Conservation (phyloP, 2,797 vertebrate species). For the Girardinus metallicus region DNA sequence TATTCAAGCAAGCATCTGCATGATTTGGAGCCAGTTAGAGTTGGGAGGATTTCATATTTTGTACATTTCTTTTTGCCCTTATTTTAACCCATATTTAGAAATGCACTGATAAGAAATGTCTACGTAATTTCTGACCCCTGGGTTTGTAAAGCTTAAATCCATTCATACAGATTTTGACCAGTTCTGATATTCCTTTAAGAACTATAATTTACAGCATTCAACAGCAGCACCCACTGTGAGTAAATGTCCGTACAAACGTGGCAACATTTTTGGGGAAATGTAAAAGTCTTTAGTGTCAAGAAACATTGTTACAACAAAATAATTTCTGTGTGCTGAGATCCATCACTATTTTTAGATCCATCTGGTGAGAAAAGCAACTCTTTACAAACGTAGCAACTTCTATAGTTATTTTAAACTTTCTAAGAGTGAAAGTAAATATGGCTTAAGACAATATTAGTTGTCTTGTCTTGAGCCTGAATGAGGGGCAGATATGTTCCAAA, state of each 20-base stretch:
- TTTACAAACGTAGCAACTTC: background rate
- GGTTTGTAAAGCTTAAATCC: background rate
- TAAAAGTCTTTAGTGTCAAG: background rate
- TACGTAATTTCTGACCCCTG: background rate
- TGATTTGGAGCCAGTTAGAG: background rate
- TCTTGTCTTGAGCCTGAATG: background rate
- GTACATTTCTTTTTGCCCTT: background rate
- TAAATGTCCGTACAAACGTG: background rate
- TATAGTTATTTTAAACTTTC: background rate
- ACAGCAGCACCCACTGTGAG: background rate
- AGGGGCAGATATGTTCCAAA: background rate
- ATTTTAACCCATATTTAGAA: background rate
- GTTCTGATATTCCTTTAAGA: background rate
- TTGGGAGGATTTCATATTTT: background rate
- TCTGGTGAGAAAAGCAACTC: background rate
- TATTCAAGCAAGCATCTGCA: background rate
- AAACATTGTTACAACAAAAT: background rate
- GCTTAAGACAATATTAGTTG: background rate
- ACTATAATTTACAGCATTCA: background rate
- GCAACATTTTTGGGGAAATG: background rate
- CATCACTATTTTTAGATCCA: background rate
- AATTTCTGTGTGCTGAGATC: no score
- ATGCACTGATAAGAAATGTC: background rate
- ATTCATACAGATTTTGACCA: background rate
- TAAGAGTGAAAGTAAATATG: background rate